Evolutionary conservation across 2,888 invertebrate genomes (phyloP), one percentile per base, ranked within the genome.

Genomic region (Atherix ibis): DNA sequence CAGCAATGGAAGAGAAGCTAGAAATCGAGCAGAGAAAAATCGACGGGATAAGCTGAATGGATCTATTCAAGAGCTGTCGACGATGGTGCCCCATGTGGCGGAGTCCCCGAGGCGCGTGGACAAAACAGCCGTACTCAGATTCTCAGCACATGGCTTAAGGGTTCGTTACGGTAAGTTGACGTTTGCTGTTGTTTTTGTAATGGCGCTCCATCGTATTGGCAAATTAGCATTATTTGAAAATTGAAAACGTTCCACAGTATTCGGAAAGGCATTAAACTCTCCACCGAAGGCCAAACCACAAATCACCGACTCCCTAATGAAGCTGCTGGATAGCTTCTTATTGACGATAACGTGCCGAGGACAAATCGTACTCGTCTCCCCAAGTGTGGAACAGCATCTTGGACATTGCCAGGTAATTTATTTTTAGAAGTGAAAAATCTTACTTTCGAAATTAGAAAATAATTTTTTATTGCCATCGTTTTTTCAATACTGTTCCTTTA

Each of bases 11-110:
- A 73, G 88, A 38, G 78, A 82, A 52, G 74, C 80, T 47, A 72
- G 92, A 40, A 91, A 91, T 53, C 70, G 76, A 52, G 89, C 89
- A 8, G 92, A 94, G 58, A 92, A 92, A 61, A 77, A 82, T 58
- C 73, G 92, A 22, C 70, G 92, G 37, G 88, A 89, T 58, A 83
- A 83, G 56, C 71, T 91, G 47, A 92, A 91, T 64, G 71, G 74
- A 18, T 80, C 78, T 54, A 87, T 94, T 48, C 71, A 73, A 38
- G 79, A 83, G 54, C 70, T 92, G 56, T 81, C 83, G 42, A 67
- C 73, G 29, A 68, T 88, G 50, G 75, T 91, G 43, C 83, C 88
- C n/a, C 74, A 82, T 58, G 78, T 88, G 36, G 73, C 81, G 28
- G 74, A 74, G 52, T 81, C 85, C 41, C 74, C 81, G 32, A 76